phyloP scores from a whole-genome alignment of 2,113 vertebrate genomes.

The Eidolon helvum region DNA sequence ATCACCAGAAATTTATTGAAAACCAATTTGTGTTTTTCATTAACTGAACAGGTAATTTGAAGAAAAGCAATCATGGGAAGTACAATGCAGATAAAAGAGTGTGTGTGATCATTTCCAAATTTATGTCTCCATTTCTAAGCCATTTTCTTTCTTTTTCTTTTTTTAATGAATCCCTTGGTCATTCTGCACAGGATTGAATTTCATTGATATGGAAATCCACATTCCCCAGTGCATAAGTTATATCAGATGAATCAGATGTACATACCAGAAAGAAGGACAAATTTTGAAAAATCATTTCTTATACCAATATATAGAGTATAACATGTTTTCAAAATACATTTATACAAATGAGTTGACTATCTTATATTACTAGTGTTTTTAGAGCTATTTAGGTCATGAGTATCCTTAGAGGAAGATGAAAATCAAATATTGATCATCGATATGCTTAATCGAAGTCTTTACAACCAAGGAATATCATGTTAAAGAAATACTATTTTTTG shows the following conservation, averaged over 20 bases:
- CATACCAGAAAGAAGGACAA: conserved; percentile 27
- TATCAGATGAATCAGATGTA: conserved; percentile 32
- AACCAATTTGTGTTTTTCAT: not conserved
- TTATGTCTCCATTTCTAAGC: not conserved
- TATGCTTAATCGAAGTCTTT: not conserved
- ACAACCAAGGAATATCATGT: not conserved
- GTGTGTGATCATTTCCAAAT: not conserved
- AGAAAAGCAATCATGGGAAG: not conserved
- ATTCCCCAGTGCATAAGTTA: not conserved
- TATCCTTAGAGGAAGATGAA: not conserved
- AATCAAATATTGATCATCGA: not conserved
- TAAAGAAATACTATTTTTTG: not conserved
- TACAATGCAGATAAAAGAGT: not conserved
- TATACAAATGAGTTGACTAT: not conserved
- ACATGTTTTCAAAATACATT: conserved; percentile 28
- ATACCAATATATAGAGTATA: not conserved
- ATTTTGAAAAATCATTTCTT: conserved; percentile 50
- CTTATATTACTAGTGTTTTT: not conserved
- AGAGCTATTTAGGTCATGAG: not conserved
- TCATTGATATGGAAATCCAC: conserved; percentile 34
- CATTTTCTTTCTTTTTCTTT: not conserved
- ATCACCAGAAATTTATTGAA: not conserved
- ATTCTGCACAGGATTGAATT: not conserved
- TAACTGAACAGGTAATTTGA: conserved; percentile 34
- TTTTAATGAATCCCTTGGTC: not conserved